phyloP scores from a whole-genome alignment of 1,140 invertebrate genomes.

The Drusus annulatus region DNA sequence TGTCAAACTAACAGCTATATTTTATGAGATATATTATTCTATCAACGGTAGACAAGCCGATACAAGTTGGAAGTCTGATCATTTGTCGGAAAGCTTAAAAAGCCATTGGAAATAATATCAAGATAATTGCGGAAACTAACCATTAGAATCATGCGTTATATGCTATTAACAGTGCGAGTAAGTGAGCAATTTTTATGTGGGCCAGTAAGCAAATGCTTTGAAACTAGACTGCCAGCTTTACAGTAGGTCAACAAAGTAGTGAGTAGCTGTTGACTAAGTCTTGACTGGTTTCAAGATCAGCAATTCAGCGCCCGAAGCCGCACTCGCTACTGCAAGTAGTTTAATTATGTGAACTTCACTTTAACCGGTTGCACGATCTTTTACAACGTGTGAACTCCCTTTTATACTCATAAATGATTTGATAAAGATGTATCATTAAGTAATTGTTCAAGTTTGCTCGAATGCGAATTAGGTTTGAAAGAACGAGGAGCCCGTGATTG shows the following conservation, averaged over 20 bases:
- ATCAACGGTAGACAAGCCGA: background rate
- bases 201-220: slow-evolving; percentile 1
- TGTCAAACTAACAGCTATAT: background rate
- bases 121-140: background rate
- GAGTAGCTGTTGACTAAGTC: slow-evolving; percentile 9
- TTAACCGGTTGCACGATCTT: background rate
- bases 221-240: background rate
- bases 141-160: background rate
- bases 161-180: background rate
- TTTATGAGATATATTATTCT: background rate
- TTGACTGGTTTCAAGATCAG: slow-evolving; percentile 27
- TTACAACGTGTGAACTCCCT: slow-evolving; percentile 21
- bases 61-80: background rate
- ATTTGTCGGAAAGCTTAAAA: no score
- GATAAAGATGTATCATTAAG: background rate
- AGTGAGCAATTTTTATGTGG: background rate
- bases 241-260: slow-evolving; percentile 19
- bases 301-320: background rate
- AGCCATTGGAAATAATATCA: background rate
- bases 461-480: background rate
- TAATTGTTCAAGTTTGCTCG: background rate
- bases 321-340: background rate
- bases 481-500: no score
- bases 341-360: slow-evolving; percentile 18
- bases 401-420: background rate